Percentiles rank a stretch among this genome's conserved stretches.
Conservation (phyloP, 2,113 vertebrate genomes). For the Spizaetus ornatus region DNA sequence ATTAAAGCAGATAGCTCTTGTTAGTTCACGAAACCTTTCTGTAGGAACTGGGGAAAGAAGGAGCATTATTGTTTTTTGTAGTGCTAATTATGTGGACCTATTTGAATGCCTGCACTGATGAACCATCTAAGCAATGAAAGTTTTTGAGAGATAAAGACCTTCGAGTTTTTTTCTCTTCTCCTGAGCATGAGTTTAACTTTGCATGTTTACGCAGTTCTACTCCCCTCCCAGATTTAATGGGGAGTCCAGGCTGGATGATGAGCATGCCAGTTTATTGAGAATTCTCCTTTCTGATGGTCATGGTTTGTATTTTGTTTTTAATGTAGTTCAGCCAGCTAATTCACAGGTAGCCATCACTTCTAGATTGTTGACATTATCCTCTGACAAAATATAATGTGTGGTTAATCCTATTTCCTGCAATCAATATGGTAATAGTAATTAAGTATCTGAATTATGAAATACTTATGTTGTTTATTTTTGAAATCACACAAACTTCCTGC, state of each 20-base stretch:
- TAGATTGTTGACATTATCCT: background rate
- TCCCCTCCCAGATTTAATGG: background rate
- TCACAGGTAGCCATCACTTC: background rate
- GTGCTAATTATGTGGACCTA: background rate
- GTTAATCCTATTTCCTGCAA: slow-evolving; percentile 53
- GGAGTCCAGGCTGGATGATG: background rate
- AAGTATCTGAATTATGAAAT: slow-evolving; percentile 53
- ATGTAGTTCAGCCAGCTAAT: background rate
- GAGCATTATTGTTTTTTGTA: background rate
- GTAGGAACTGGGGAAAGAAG: rapidly evolving
- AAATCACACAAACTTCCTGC: slow-evolving; percentile 53
- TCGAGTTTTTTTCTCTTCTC: background rate
- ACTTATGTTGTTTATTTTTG: slow-evolving; percentile 45
- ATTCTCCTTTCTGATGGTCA: background rate
- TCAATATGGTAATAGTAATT: slow-evolving; percentile 63
- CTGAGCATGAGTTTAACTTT: background rate
- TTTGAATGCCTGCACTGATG: background rate
- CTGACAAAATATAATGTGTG: slow-evolving; percentile 16
- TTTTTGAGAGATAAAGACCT: background rate
- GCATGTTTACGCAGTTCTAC: background rate
- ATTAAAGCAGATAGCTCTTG: background rate
- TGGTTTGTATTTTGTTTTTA: background rate
- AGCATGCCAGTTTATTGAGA: background rate
- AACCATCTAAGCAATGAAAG: background rate
- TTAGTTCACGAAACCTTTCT: background rate